Evolutionary conservation across 2,797 vertebrate genomes (phyloP).

Genomic region (Danio aesculapii): DNA sequence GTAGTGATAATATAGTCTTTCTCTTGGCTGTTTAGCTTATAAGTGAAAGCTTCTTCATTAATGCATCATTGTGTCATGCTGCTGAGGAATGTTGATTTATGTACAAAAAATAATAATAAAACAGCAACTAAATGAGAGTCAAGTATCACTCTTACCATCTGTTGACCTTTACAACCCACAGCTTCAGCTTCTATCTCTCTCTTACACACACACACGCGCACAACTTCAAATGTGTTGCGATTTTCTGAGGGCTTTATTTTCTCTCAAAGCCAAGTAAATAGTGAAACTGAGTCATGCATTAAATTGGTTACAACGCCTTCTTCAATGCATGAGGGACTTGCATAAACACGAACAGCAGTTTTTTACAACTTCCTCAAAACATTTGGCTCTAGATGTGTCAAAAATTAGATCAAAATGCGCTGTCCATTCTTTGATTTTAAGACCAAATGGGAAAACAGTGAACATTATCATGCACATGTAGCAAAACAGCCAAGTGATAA

Average conservation of each 20-base stretch:
- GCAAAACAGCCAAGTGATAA: conserved; percentile 23
- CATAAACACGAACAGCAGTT: neutral
- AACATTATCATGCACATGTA: neutral
- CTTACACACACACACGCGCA: neutral
- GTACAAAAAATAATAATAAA: neutral
- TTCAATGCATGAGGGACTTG: conserved; percentile 13
- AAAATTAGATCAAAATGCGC: conserved; percentile 10
- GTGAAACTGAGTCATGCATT: conserved; percentile 43
- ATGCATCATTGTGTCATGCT: conserved; percentile 8
- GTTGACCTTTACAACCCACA: conserved; percentile 36
- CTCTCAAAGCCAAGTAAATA: conserved; percentile 24
- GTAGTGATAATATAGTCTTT: neutral
- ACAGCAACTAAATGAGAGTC: conserved; percentile 27
- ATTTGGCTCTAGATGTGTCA: neutral
- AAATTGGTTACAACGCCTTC: conserved; percentile 47
- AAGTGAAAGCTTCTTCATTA: neutral
- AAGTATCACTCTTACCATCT: conserved; percentile 22
- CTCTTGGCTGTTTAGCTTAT: neutral
- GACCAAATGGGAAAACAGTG: neutral
- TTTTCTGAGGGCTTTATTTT: conserved; percentile 43
- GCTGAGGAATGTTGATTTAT: conserved; percentile 36
- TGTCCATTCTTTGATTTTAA: conserved; percentile 18
- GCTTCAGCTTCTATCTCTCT: neutral
- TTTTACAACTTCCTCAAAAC: neutral
- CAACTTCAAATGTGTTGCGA: conserved; percentile 10